Percentiles rank a stretch among this genome's conserved stretches.
These are phyloP conservation scores for Porites evermanni DNA, from an alignment of 92 coral and sea anemone genomes.

Conservation along the genomic window DNA sequence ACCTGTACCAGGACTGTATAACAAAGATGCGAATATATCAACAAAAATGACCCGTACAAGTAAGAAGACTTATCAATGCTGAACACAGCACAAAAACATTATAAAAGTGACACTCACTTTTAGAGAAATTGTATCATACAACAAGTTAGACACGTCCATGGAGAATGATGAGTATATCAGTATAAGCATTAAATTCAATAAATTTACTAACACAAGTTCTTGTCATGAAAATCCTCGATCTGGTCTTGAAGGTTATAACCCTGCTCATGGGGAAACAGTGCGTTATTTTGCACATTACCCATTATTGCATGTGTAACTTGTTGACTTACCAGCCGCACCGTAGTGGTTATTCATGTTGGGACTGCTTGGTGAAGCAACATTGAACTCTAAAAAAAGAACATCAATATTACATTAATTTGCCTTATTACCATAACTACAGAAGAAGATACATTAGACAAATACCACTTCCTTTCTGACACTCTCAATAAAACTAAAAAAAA, in stretches of 20 bases:
- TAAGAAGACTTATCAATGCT: background rate
- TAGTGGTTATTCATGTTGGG: conserved; percentile 55
- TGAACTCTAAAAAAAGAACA: conserved; percentile 28
- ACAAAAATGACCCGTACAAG: background rate
- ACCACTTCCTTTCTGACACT: background rate
- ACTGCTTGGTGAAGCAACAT: conserved; percentile 57
- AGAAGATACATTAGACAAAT: background rate
- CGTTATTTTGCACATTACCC: background rate
- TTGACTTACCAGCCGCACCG: conserved; percentile 47
- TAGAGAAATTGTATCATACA: background rate
- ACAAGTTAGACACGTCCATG: background rate
- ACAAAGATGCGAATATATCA: background rate
- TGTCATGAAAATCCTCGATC: background rate
- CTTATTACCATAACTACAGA: conserved; percentile 22
- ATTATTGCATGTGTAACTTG: background rate
- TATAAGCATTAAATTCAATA: background rate
- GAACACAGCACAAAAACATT: background rate
- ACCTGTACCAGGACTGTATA: background rate
- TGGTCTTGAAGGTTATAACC: background rate
- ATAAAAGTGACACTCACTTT: background rate
- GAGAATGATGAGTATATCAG: background rate
- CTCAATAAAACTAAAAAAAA: no score
- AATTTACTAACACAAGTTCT: conserved; percentile 5
- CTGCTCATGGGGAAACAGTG: background rate
- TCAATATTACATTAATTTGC: background rate